Evolutionary conservation across 2,888 invertebrate genomes (phyloP).

Genomic region (Gnatocerus cornutus): DNA sequence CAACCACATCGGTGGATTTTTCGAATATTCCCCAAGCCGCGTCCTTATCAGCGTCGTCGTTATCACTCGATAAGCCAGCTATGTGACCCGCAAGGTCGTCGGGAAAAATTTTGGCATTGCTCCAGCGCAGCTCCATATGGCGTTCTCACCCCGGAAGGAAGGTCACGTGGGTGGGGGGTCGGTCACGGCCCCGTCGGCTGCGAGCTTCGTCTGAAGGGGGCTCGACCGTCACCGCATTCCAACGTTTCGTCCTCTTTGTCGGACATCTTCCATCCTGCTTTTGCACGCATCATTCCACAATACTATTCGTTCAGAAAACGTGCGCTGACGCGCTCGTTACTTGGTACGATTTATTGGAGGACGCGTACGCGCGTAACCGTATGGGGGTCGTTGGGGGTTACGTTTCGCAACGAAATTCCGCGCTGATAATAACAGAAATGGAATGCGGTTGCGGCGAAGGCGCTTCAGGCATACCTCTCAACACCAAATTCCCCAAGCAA

Average conservation of each 20-base stretch:
- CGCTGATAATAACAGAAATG: background rate
- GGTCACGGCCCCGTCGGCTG: conserved; percentile 51
- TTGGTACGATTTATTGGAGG: conserved; percentile 57
- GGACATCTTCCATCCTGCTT: conserved; percentile 50
- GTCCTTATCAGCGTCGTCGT: conserved; percentile 17
- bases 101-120: conserved; percentile 10
- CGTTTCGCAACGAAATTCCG: conserved; percentile 12
- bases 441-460: background rate
- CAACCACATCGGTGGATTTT: conserved; percentile 21
- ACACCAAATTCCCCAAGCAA: background rate
- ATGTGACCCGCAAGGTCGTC: conserved; percentile 49
- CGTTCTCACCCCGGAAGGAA: conserved; percentile 54
- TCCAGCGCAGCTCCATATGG: conserved; percentile 17
- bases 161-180: conserved; percentile 52
- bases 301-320: conserved; percentile 57
- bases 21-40: conserved; percentile 39
- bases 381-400: conserved; percentile 8
- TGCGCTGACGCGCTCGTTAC: conserved; percentile 54
- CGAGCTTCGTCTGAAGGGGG: conserved; percentile 52
- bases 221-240: conserved; percentile 65
- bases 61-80: conserved; percentile 37
- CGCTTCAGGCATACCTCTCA: background rate
- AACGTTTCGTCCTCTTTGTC: conserved; percentile 55
- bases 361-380: conserved; percentile 25
- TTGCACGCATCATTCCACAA: conserved; percentile 56